Conservation (phyloP, 2,113 vertebrate species). For the Malaclemys terrapin region DNA sequence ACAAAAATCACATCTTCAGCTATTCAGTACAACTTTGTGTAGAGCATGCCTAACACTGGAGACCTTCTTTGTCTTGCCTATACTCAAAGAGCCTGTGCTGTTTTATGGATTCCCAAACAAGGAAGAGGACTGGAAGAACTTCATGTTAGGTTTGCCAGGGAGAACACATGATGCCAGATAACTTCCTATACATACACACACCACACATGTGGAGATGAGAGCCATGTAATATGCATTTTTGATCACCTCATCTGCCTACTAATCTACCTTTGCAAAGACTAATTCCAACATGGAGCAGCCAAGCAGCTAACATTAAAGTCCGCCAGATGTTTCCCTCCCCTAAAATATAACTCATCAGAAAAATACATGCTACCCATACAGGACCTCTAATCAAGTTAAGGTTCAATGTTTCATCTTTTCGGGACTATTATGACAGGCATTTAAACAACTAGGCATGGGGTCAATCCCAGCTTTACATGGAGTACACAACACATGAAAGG, state of each 20-base stretch:
- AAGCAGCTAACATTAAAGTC: neutral
- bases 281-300: neutral
- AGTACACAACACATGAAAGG: neutral
- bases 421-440: neutral
- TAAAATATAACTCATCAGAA: neutral
- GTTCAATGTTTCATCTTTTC: neutral
- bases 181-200: neutral
- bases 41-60: neutral
- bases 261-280: neutral
- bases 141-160: neutral
- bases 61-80: neutral
- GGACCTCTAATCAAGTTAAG: neutral
- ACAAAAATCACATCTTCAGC: neutral
- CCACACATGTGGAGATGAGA: neutral
- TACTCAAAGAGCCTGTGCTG: neutral
- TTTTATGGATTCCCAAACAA: neutral
- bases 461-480: neutral
- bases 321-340: neutral
- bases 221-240: neutral
- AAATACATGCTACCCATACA: neutral
- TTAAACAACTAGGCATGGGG: accelerated
- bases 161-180: neutral
- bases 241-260: neutral
- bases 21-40: neutral
- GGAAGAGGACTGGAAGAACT: neutral